phyloP scores from a whole-genome alignment of 2,888 invertebrate genomes.

The Carterocephalus palaemon region DNA sequence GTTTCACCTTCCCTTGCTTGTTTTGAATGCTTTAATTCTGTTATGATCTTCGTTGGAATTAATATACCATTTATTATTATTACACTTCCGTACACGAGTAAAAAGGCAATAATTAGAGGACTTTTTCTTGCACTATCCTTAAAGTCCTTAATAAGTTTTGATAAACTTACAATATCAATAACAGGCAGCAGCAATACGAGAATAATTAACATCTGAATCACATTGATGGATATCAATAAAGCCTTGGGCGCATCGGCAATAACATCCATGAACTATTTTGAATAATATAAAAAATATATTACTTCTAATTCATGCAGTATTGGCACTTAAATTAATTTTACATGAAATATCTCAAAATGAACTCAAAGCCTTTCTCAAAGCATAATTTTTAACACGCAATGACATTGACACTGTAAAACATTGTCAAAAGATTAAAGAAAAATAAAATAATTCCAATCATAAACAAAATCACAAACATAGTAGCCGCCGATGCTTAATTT shows the following conservation, averaged over 20 bases:
- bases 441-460: no score
- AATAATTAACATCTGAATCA: constrained; percentile 52
- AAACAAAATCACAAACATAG: no score
- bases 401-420: no score
- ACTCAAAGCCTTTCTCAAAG: no score
- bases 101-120: constrained; percentile 21
- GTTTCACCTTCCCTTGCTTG: constrained; percentile 31
- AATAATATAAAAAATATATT: no score
- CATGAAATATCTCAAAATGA: no score
- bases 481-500: no score
- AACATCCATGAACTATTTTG: no score
- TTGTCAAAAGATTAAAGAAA: no score
- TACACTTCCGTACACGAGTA: constrained; percentile 35
- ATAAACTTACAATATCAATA: constrained; percentile 42
- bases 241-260: constrained; percentile 22
- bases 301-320: no score
- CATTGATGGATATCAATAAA: constrained; percentile 34
- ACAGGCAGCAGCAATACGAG: constrained; percentile 46
- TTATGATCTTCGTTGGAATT: constrained; percentile 45
- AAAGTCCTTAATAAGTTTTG: constrained; percentile 40
- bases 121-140: constrained; percentile 26
- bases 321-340: no score
- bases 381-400: no score
- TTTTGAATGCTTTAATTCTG: constrained; percentile 33
- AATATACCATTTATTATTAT: constrained; percentile 46